Percentiles rank a stretch among this genome's conserved stretches.
These are phyloP conservation scores for Lepisosteus oculatus DNA, from an alignment of 2,113 vertebrate genomes.

Conservation along the genomic window DNA sequence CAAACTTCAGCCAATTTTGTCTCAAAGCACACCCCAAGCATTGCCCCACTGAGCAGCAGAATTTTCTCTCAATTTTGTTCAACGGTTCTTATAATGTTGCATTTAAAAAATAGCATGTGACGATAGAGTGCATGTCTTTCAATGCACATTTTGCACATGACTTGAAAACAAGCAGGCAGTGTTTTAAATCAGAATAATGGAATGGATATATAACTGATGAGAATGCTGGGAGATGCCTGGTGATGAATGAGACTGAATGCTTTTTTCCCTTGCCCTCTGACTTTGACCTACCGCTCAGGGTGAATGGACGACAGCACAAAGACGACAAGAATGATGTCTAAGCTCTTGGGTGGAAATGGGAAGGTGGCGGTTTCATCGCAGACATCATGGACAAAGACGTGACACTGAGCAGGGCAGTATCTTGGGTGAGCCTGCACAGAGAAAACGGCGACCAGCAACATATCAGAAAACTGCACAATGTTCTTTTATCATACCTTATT, in stretches of 20 bases:
- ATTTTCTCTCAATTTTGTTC: too few species aligned
- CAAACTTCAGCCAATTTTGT: too few species aligned
- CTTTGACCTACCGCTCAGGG: slow-evolving; percentile 81
- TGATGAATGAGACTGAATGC: slow-evolving; percentile 51
- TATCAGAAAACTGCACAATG: neutral
- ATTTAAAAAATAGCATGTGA: too few species aligned
- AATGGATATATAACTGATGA: slow-evolving; percentile 7
- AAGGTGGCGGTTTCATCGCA: slow-evolving; percentile 72
- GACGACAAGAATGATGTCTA: slow-evolving; percentile 83
- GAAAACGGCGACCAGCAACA: slow-evolving; percentile 11
- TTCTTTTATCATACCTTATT: too few species aligned
- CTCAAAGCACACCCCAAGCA: too few species aligned
- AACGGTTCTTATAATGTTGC: too few species aligned
- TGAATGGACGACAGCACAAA: slow-evolving; percentile 91
- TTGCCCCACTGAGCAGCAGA: too few species aligned
- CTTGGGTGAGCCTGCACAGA: slow-evolving; percentile 69
- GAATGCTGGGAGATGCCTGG: slow-evolving; percentile 29
- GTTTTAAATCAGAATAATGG: neutral
- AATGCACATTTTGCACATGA: too few species aligned
- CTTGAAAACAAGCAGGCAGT: neutral
- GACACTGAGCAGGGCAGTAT: slow-evolving; percentile 73
- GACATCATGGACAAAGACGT: slow-evolving; percentile 83
- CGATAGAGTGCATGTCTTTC: too few species aligned
- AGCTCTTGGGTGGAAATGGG: slow-evolving; percentile 80
- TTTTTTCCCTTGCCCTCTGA: slow-evolving; percentile 51